Evolutionary conservation across 1,140 invertebrate genomes (phyloP).

Genomic region (Venustaconcha ellipsiformis): DNA sequence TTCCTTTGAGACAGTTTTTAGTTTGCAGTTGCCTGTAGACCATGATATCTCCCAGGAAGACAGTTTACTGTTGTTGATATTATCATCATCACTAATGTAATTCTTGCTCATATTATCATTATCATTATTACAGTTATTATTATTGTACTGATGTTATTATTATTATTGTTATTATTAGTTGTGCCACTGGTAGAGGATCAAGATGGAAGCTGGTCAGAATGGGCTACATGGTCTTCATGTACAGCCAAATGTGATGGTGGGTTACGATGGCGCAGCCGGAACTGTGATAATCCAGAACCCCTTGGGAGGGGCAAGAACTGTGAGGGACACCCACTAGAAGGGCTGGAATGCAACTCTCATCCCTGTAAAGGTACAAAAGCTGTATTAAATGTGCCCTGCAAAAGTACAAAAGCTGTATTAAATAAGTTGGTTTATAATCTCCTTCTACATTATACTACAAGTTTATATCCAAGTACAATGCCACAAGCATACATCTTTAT

Average conservation of each 20-base stretch:
- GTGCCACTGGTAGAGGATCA: conserved; percentile 15
- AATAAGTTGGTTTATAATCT: neutral
- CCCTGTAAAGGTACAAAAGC: conserved; percentile 33
- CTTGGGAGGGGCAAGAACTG: conserved; percentile 30
- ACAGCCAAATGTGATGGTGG: conserved; percentile 41
- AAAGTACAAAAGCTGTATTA: conserved; percentile 18
- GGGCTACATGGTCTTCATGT: conserved; percentile 44
- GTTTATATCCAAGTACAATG: neutral
- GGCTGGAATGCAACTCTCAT: conserved; percentile 34
- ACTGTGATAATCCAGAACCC: conserved; percentile 41
- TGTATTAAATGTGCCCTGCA: conserved; percentile 20
- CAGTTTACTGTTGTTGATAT: too few relatives aligned
- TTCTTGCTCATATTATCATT: too few relatives aligned
- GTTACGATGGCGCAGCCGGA: conserved; percentile 31
- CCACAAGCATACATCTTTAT: neutral
- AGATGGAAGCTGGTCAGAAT: conserved; percentile 44
- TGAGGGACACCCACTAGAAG: conserved; percentile 29
- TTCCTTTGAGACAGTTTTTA: too few relatives aligned
- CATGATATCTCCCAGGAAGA: too few relatives aligned
- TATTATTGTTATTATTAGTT: neutral
- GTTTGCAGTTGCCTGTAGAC: too few relatives aligned
- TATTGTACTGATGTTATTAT: too few relatives aligned
- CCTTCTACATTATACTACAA: neutral
- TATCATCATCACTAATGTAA: too few relatives aligned
- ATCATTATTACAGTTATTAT: too few relatives aligned